Percentiles rank a stretch among this genome's conserved stretches.
Conservation (phyloP, 2,888 invertebrate species). For the Nephrotoma flavescens region DNA sequence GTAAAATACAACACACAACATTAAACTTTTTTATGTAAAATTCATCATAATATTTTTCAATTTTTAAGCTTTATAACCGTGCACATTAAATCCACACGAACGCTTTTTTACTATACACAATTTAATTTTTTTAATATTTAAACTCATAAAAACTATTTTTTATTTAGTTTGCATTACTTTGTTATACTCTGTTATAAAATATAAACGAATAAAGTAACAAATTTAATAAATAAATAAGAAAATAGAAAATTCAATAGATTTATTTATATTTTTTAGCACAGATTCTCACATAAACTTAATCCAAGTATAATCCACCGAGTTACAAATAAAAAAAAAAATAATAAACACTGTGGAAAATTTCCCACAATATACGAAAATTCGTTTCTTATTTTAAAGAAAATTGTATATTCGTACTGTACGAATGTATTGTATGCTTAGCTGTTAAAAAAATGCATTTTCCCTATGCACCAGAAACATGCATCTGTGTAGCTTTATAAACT, state of each 20-base stretch:
- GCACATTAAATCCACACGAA: neutral
- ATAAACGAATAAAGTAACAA: neutral
- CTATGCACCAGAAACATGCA: neutral
- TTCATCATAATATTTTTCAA: neutral
- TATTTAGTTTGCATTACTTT: neutral
- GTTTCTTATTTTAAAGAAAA: neutral
- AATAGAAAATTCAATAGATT: neutral
- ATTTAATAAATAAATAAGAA: neutral
- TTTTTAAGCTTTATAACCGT: neutral
- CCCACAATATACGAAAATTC: neutral
- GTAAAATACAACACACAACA: neutral
- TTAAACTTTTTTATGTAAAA: neutral
- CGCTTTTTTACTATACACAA: neutral
- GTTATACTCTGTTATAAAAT: neutral
- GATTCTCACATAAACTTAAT: neutral
- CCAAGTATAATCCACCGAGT: neutral
- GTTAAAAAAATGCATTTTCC: neutral
- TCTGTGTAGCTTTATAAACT: neutral
- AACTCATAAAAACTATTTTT: neutral
- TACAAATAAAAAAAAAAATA: neutral
- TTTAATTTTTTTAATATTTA: neutral
- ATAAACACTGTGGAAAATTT: neutral
- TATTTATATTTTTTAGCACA: neutral
- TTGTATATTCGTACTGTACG: neutral
- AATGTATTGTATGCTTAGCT: neutral